These are phyloP conservation scores for Aphidius gifuensis DNA, from an alignment of 1,140 invertebrate genomes.

Conservation along the genomic window DNA sequence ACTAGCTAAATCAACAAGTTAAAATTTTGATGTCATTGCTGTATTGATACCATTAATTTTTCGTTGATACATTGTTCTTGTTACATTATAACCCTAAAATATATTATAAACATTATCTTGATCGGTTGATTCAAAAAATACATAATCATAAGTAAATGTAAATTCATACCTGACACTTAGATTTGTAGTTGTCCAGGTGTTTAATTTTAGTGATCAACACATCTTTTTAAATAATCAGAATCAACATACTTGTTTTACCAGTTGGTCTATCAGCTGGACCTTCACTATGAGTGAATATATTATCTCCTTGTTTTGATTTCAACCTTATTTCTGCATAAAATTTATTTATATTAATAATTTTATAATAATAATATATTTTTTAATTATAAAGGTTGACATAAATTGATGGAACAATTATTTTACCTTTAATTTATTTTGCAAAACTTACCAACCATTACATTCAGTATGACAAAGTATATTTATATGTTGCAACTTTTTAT, in stretches of 20 bases:
- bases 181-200: constrained; percentile 66
- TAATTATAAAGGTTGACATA: too few relatives aligned
- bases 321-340: too few relatives aligned
- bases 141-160: constrained; percentile 85
- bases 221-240: constrained; percentile 68
- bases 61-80: constrained; percentile 71
- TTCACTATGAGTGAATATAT: too few relatives aligned
- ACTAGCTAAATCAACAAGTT: constrained; percentile 88
- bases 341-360: too few relatives aligned
- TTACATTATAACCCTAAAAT: constrained; percentile 90
- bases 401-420: too few relatives aligned
- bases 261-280: too few relatives aligned
- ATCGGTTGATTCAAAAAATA: constrained; percentile 66
- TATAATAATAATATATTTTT: too few relatives aligned
- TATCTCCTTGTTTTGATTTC: too few relatives aligned
- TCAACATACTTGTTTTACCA: constrained; percentile 47
- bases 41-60: constrained; percentile 63
- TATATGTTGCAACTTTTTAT: too few relatives aligned
- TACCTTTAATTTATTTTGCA: too few relatives aligned
- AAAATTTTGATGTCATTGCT: constrained; percentile 75
- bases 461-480: too few relatives aligned
- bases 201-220: constrained; percentile 60
- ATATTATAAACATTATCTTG: constrained; percentile 81
- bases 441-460: too few relatives aligned
- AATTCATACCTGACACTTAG: constrained; percentile 57